phyloP scores from a whole-genome alignment of 2,888 invertebrate genomes.

The Cylindroiulus punctatus region DNA sequence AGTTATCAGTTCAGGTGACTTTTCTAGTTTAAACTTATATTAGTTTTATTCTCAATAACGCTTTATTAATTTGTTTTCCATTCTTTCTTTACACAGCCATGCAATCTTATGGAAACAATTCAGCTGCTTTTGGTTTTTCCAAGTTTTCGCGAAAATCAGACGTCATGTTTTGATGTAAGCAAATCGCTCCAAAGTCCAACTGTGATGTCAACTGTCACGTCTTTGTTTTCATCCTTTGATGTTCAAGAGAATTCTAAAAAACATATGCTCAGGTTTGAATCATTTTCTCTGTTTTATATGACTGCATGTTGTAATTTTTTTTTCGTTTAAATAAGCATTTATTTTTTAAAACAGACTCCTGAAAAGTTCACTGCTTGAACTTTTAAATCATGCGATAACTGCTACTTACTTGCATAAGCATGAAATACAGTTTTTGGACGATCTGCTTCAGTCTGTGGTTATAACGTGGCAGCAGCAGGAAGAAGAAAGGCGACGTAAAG shows the following conservation, averaged over 20 bases:
- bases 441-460: slow-evolving; percentile 72
- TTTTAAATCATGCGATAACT: slow-evolving; percentile 52
- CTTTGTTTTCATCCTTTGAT: slow-evolving; percentile 26
- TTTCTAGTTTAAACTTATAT: neutral
- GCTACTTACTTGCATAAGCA: slow-evolving; percentile 8
- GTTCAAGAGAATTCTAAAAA: neutral
- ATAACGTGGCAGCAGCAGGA: slow-evolving; percentile 81
- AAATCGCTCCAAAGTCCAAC: slow-evolving; percentile 6
- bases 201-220: neutral
- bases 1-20: neutral
- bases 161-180: slow-evolving; percentile 43
- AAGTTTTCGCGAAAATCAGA: neutral
- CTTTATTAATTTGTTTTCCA: neutral
- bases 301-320: neutral
- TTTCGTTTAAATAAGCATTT: neutral
- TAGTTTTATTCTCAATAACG: neutral
- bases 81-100: neutral
- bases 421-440: slow-evolving; percentile 59
- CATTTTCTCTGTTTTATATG: neutral
- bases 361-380: slow-evolving; percentile 56
- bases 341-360: slow-evolving; percentile 36
- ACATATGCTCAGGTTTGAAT: slow-evolving; percentile 28
- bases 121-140: slow-evolving; percentile 28
- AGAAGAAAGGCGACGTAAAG: slow-evolving; percentile 73
- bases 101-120: neutral